Conservation (phyloP, 2,888 invertebrate species). For the Eristalis intricaria region DNA sequence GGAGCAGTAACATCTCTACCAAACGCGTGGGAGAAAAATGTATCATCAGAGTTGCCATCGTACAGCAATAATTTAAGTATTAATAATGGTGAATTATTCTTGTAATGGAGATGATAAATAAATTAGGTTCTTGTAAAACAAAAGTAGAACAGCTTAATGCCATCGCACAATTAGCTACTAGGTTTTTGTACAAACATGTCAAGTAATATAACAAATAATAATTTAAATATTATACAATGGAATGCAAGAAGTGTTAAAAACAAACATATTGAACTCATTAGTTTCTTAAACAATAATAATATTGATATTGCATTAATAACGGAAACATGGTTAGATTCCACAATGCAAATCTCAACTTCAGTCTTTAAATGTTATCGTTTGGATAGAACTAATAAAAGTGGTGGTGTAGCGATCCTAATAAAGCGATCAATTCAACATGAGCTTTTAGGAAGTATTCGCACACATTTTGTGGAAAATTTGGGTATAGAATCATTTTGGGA, state of each 20-base stretch:
- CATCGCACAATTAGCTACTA: not conserved
- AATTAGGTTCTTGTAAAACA: too few species aligned
- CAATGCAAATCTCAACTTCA: not conserved
- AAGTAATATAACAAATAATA: not conserved
- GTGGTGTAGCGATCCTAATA: constrained; percentile 36
- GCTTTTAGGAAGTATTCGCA: constrained; percentile 1
- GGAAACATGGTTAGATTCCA: constrained; percentile 28
- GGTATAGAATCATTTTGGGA: not conserved
- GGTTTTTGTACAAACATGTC: not conserved
- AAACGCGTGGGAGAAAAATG: not conserved
- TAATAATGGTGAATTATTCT: not conserved
- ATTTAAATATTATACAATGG: constrained; percentile 37
- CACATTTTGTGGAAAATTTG: constrained; percentile 14
- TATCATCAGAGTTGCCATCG: not conserved
- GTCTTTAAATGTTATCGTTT: constrained; percentile 39
- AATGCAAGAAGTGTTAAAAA: constrained; percentile 31
- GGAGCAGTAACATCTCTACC: not conserved
- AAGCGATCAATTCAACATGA: constrained; percentile 20
- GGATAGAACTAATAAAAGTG: constrained; percentile 19
- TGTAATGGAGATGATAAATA: too few species aligned
- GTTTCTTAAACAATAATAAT: constrained; percentile 11
- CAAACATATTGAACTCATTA: not conserved
- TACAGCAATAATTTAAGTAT: not conserved
- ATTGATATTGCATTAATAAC: constrained; percentile 30
- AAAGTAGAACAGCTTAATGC: not conserved